Base-by-base conservation (phyloP, 2,888 invertebrate species). In the Monoplex corrugatus region DNA sequence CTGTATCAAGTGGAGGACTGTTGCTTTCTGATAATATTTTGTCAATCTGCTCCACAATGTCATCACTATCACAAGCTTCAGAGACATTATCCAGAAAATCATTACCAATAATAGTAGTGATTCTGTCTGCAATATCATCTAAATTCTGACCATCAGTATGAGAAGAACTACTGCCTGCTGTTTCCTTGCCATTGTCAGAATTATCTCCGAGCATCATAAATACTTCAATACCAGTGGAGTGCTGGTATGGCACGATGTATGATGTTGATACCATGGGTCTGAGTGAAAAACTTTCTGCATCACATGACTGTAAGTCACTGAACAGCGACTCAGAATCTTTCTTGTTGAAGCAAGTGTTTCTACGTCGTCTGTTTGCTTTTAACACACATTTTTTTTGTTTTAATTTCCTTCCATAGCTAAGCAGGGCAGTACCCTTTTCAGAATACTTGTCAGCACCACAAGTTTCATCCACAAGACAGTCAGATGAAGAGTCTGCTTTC, bases 11-110 rank as follows among this genome's bases (percentile, higher is more conserved):
- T 32, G 28, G 28, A 19, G 57, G 84, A 23, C 84, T 84, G 84
- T 50, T 84, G 84, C 44, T 57, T 84, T 57, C 84, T 38, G 57
- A 57, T 38, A 84, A 38, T 32, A 84, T 8, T 19, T 45, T 50
- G 23, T 84, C 43, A 35, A 84, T 84, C 84, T 50, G 84, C 38
- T 84, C 84, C 16, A 84, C 57, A 35, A 84, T 50, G 19, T 35
- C 38, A 57, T 84, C 84, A 38, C 84, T 84, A 23, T 84, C 57
- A 13, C 28, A 50, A 6, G 13, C 35, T 35, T 84, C 57, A 13
- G 13, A 6, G 10, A 32, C 45, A 19, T 5, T 32, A 8, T 50
- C 35, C 3, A 10, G 50, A 32, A 84, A 16, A 16, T 32, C 35
- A 2, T 13, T 23, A 19, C 57, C 45, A 32, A 35, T 50, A 13